Evolutionary conservation across 2,888 invertebrate species (phyloP).

Genomic region (Chrysolina oricalcia): DNA sequence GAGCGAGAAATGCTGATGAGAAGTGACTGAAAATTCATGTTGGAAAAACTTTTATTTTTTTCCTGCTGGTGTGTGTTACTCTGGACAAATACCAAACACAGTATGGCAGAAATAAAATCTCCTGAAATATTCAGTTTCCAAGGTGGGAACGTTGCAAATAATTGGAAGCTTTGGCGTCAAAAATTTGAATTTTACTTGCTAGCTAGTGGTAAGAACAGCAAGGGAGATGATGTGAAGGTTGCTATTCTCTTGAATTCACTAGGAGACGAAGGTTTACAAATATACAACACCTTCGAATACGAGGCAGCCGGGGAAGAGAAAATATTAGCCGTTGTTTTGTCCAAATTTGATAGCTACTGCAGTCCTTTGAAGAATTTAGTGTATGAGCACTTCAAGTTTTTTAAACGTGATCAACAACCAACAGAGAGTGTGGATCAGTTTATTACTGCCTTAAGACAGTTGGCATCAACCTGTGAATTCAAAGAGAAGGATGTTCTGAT

Average conservation of each 20-base stretch:
- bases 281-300: slow-evolving; percentile 43
- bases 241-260: slow-evolving; percentile 31
- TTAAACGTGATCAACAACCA: slow-evolving; percentile 49
- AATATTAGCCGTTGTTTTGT: slow-evolving; percentile 37
- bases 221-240: slow-evolving; percentile 32
- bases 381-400: slow-evolving; percentile 54
- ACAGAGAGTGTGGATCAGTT: slow-evolving; percentile 50
- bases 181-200: slow-evolving; percentile 33
- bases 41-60: no score
- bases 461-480: slow-evolving; percentile 51
- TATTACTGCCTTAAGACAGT: slow-evolving; percentile 44
- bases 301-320: slow-evolving; percentile 22
- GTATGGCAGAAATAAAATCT: background rate
- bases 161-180: slow-evolving; percentile 37
- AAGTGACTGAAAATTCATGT: no score
- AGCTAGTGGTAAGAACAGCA: slow-evolving; percentile 23
- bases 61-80: no score
- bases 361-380: slow-evolving; percentile 50
- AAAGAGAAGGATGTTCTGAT: slow-evolving; percentile 46
- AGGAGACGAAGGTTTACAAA: slow-evolving; percentile 35
- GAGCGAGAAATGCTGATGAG: no score
- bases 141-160: background rate
- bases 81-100: no score
- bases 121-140: background rate
- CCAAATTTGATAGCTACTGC: slow-evolving; percentile 50